Percentiles rank a stretch among this genome's conserved stretches.
Conservation (phyloP, 2,797 vertebrate genomes). For the Myotis findleyi region DNA sequence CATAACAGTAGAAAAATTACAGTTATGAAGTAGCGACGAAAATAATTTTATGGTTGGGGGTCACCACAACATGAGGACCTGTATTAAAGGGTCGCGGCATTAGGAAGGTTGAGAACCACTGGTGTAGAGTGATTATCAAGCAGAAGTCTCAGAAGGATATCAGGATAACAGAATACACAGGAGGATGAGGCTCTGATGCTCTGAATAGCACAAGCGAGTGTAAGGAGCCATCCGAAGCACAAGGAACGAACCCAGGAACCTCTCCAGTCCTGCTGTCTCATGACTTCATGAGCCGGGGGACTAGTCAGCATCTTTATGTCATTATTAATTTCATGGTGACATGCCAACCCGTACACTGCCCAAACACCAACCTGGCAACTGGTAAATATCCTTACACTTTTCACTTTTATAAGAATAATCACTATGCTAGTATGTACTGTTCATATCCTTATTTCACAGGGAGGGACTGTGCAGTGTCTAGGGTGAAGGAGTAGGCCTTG, state of each 20-base stretch:
- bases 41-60: too few species aligned
- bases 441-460: not conserved
- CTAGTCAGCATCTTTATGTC: not conserved
- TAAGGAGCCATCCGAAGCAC: rapidly evolving
- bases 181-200: not conserved
- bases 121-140: not conserved
- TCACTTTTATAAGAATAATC: not conserved
- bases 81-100: too few species aligned
- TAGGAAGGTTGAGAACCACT: not conserved
- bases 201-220: not conserved
- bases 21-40: too few species aligned
- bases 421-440: not conserved
- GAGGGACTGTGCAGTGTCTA: not conserved
- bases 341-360: not conserved
- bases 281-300: not conserved
- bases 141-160: not conserved
- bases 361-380: not conserved
- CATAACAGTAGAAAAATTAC: too few species aligned
- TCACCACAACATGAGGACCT: too few species aligned
- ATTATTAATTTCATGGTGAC: not conserved
- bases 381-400: not conserved
- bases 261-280: not conserved
- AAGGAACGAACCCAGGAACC: not conserved
- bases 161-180: not conserved
- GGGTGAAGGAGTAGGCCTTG: not conserved